Base-by-base conservation (phyloP, 2,888 invertebrate species). In the Tanytarsus gracilentus region DNA sequence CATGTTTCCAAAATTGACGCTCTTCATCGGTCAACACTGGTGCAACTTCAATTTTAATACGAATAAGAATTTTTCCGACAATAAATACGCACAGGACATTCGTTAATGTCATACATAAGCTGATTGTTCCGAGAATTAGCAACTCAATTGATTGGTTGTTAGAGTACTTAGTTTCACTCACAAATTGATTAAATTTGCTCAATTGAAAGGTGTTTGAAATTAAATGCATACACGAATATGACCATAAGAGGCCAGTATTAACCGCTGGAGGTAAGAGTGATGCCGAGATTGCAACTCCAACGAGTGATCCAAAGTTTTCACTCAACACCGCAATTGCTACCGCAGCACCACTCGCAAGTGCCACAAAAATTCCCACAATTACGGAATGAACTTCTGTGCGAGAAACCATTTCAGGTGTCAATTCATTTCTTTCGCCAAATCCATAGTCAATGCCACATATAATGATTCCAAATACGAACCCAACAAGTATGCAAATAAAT, bases 251-350 rank as follows among this genome's bases (percentile, higher is more conserved):
- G 14, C 84, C 84, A 62, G 86, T 83, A 73, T 89, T 88, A 1
- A 88, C 88, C 58, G 87, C 86, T 3, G 89, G 88, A 1, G 88
- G 88, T 61, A 88, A 73, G 14, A 89, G 71, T 0, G 88, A 87
- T 0, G 87, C 87, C 0, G 88, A 88, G 66, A 89, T 88, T 4
- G 88, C 88, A 4, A 88, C 88, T 4, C 88, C 88, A 0, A 88
- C 87, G 6, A 88, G 72, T 0, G 87, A 87, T 0, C 86, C 84
- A 4, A 85, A 80, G 71, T 88, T 86, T 61, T 86, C 86, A 30
- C 87, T 86, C n/a, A 89, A 73, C 9, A 88, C 79, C 2, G 86
- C 85, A 51, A 88, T 73, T 1, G 88, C 86, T 5, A 87, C 86
- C 0, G 85, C 88, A 0, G 85, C 86, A 1, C 88, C 88, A 1